These are phyloP conservation scores for Eupithecia subfuscata DNA, from an alignment of 2,888 invertebrate genomes.

Conservation along the genomic window DNA sequence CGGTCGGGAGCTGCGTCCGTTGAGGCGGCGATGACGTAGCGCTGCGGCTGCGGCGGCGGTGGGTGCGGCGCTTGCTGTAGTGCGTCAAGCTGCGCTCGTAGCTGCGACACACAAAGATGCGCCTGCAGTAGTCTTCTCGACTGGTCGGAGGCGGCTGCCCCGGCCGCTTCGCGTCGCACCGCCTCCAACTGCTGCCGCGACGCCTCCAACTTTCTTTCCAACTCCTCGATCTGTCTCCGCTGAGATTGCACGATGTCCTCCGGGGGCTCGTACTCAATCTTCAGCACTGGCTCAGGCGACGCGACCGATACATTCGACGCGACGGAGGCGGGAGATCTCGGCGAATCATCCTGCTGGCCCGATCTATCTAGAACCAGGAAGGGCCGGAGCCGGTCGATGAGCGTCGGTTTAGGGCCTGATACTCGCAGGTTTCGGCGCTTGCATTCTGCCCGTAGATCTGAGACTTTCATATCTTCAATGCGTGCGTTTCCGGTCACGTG, in stretches of 20 bases:
- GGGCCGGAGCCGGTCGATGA: conserved; percentile 95
- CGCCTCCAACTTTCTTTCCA: conserved; percentile 91
- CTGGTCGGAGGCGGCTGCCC: conserved; percentile 77
- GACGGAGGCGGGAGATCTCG: conserved; percentile 72
- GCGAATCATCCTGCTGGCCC: conserved; percentile 70
- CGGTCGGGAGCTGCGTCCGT: conserved; percentile 56
- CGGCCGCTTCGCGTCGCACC: conserved; percentile 85
- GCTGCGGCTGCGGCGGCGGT: conserved; percentile 72
- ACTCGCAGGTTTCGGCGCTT: conserved; percentile 97
- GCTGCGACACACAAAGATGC: conserved; percentile 78
- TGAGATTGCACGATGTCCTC: conserved; percentile 93
- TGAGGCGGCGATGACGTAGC: conserved; percentile 73
- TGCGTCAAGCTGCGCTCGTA: conserved; percentile 86
- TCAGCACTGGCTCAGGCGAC: conserved; percentile 60
- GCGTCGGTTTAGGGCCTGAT: conserved; percentile 97
- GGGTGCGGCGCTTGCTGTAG: conserved; percentile 73
- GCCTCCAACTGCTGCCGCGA: conserved; percentile 91
- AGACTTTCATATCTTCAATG: conserved; percentile 97
- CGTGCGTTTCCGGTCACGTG: conserved; percentile 81
- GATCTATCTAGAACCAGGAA: conserved; percentile 78
- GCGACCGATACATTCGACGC: conserved; percentile 61
- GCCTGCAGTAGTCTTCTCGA: conserved; percentile 85
- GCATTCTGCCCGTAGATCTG: conserved; percentile 96
- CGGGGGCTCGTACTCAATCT: conserved; percentile 68
- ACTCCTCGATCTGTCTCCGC: conserved; percentile 91